These are phyloP conservation scores for Subanguina moxae DNA, from an alignment of 1,140 invertebrate genomes.

Conservation along the genomic window DNA sequence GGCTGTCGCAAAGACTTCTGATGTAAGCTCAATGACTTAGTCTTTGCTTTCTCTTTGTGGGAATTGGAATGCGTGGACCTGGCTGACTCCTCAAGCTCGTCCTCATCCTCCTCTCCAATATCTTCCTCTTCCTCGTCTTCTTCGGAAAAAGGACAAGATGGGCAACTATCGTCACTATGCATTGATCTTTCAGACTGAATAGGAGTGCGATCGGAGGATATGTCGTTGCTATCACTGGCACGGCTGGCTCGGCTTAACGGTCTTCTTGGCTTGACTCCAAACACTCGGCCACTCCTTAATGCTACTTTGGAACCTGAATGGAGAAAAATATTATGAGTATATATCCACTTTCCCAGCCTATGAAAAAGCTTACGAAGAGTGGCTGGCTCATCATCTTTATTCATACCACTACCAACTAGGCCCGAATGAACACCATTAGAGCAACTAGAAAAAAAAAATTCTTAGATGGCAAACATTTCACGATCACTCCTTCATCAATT, in stretches of 20 bases:
- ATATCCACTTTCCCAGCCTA: constrained; percentile 3
- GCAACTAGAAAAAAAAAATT: not conserved
- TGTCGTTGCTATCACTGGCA: constrained; percentile 48
- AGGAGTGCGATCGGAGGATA: constrained; percentile 49
- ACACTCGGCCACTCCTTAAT: not conserved
- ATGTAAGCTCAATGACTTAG: not conserved
- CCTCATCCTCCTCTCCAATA: not conserved
- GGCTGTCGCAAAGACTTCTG: not conserved
- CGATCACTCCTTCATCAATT: too few relatives aligned
- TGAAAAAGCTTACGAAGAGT: constrained; percentile 11
- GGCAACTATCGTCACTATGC: constrained; percentile 44
- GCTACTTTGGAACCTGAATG: constrained; percentile 16
- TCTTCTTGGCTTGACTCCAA: not conserved
- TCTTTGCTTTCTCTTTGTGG: too few relatives aligned
- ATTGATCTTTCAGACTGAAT: constrained; percentile 39
- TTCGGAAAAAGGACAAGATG: constrained; percentile 19
- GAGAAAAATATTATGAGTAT: constrained; percentile 4
- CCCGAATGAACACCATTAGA: not conserved
- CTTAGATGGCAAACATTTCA: too few relatives aligned
- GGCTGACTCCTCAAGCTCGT: not conserved
- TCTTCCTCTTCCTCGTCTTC: constrained; percentile 15
- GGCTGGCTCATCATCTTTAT: constrained; percentile 11
- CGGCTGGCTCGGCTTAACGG: not conserved
- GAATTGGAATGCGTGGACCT: too few relatives aligned
- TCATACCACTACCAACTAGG: not conserved